A percentile compares a stretch with the other conserved stretches of the same genome.
Evolutionary conservation across 2,113 vertebrate genomes (phyloP).

Genomic region (Xerus inauris): DNA sequence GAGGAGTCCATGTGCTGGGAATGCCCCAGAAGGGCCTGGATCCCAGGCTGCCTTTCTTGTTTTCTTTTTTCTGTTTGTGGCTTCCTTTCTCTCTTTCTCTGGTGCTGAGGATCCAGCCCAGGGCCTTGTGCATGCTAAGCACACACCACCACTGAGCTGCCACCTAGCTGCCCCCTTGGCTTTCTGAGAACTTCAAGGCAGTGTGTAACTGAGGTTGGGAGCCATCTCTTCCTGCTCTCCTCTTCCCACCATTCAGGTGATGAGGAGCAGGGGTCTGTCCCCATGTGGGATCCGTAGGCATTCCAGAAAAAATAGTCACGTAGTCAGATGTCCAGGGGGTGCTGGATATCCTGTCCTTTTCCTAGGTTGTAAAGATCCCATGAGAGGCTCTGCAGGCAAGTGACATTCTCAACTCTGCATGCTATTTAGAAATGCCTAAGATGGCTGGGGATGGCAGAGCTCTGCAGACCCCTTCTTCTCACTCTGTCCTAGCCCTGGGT

Average conservation of each 20-base stretch:
- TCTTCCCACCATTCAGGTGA: fast-evolving
- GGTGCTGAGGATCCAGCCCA: no score
- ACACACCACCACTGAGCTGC: no score
- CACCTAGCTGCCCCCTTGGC: no score
- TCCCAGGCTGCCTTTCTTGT: no score
- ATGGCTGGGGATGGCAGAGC: background rate
- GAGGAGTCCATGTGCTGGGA: background rate
- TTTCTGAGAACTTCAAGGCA: background rate
- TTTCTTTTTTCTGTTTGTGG: background rate
- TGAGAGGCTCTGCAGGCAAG: background rate
- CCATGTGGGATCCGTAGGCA: background rate
- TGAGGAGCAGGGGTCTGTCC: background rate
- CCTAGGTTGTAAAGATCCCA: background rate
- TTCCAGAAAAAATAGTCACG: background rate
- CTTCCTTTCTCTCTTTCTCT: no score
- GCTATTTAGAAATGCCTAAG: background rate
- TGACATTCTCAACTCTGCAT: background rate
- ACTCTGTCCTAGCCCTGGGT: background rate
- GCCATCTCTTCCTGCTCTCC: background rate
- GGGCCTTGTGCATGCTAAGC: background rate
- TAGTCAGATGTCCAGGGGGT: background rate
- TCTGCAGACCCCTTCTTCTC: background rate
- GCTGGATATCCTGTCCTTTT: background rate
- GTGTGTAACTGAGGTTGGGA: background rate
- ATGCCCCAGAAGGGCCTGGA: background rate